These are phyloP conservation scores for Solenodon paradoxus DNA, from an alignment of 2,113 vertebrate genomes.

Conservation along the genomic window DNA sequence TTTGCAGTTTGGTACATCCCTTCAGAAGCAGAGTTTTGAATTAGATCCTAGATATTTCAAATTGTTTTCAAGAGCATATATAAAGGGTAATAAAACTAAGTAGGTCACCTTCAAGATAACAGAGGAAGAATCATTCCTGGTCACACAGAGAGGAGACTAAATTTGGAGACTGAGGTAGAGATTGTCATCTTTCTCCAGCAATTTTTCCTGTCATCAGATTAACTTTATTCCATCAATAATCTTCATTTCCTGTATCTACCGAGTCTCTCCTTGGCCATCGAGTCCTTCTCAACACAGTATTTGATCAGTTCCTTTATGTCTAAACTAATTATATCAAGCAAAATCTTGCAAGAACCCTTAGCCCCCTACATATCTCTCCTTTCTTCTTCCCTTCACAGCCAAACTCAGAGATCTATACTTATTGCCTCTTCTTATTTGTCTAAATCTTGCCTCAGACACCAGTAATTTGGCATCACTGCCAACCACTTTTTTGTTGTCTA, in stretches of 20 bases:
- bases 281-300: neutral
- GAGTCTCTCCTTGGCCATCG: neutral
- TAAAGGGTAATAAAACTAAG: neutral
- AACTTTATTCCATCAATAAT: neutral
- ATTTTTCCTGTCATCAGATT: neutral
- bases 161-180: conserved; percentile 1
- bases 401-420: neutral
- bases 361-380: neutral
- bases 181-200: neutral
- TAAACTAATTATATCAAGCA: neutral
- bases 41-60: neutral
- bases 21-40: conserved; percentile 20
- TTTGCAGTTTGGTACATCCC: neutral
- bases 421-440: neutral
- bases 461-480: neutral
- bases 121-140: neutral
- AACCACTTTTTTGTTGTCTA: neutral
- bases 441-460: neutral
- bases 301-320: neutral
- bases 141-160: neutral
- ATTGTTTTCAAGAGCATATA: neutral
- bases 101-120: neutral
- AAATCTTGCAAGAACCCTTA: neutral
- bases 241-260: neutral
- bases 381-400: neutral